Conservation (phyloP, 2,888 invertebrate genomes). For the Sinhomidia bicolor region DNA sequence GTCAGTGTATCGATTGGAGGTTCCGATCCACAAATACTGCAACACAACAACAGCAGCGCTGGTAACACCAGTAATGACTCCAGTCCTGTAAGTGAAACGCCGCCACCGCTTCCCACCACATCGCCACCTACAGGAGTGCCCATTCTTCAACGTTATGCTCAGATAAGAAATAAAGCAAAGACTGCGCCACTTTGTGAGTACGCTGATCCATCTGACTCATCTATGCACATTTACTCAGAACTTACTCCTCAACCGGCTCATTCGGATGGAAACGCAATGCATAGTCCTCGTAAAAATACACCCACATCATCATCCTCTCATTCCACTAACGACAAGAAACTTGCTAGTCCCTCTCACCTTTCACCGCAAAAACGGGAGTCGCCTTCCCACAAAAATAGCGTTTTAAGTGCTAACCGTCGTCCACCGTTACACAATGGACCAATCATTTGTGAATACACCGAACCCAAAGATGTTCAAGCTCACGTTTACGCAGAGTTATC, state of each 20-base stretch:
- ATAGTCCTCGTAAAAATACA: slow-evolving; percentile 36
- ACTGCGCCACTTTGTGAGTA: slow-evolving; percentile 82
- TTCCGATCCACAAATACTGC: slow-evolving; percentile 36
- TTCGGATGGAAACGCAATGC: slow-evolving; percentile 40
- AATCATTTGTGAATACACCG: slow-evolving; percentile 79
- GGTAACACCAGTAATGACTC: slow-evolving; percentile 44
- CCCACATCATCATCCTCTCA: slow-evolving; percentile 33
- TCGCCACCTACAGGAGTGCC: slow-evolving; percentile 64
- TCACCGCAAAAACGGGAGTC: slow-evolving; percentile 28
- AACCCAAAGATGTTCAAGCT: slow-evolving; percentile 80
- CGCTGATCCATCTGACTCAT: slow-evolving; percentile 82
- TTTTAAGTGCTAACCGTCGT: slow-evolving; percentile 34
- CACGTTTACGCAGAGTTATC: slow-evolving; percentile 79
- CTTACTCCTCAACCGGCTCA: slow-evolving; percentile 73
- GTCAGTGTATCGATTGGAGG: slow-evolving; percentile 69
- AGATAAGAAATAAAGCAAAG: slow-evolving; percentile 74
- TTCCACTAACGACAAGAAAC: slow-evolving; percentile 25
- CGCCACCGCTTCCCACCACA: slow-evolving; percentile 64
- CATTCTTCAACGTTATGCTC: slow-evolving; percentile 64
- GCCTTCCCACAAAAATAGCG: slow-evolving; percentile 35
- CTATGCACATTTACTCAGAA: slow-evolving; percentile 79
- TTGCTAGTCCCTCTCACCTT: slow-evolving; percentile 52
- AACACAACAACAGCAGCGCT: not conserved
- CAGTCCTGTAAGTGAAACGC: slow-evolving; percentile 63
- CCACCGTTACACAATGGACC: slow-evolving; percentile 60